These are phyloP conservation scores for Anhinga rufa DNA, from an alignment of 2,113 vertebrate genomes.

Conservation along the genomic window DNA sequence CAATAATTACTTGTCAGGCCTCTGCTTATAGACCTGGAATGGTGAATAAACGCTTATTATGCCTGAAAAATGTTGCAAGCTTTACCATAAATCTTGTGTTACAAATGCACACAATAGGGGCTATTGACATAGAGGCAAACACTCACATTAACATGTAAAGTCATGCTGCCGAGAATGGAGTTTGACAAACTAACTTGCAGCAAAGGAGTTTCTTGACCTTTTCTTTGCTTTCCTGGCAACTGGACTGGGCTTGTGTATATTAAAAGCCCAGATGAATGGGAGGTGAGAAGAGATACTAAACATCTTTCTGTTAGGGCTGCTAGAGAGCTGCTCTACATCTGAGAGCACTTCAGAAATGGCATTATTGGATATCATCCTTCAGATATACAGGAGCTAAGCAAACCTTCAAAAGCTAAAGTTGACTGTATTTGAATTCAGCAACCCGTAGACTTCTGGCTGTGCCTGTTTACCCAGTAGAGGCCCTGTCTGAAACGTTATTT, in stretches of 20 bases:
- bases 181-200: slow-evolving; percentile 50
- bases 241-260: not conserved
- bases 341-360: not conserved
- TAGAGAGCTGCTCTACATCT: not conserved
- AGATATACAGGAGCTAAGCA: not conserved
- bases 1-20: slow-evolving; percentile 75
- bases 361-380: not conserved
- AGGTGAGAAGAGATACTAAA: not conserved
- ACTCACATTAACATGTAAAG: slow-evolving; percentile 40
- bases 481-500: not conserved
- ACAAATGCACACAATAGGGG: slow-evolving; percentile 63
- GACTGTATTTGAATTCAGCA: not conserved
- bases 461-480: not conserved
- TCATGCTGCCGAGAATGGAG: slow-evolving; percentile 4
- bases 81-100: slow-evolving; percentile 68
- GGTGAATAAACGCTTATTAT: slow-evolving; percentile 66
- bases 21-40: slow-evolving; percentile 65
- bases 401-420: not conserved
- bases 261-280: not conserved
- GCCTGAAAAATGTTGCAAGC: slow-evolving; percentile 58
- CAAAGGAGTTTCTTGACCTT: slow-evolving; percentile 49
- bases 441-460: not conserved
- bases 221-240: slow-evolving; percentile 2
- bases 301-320: not conserved
- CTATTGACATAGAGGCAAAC: slow-evolving; percentile 65